A percentile compares a stretch with the other conserved stretches of the same genome.
Conservation (phyloP, 2,113 vertebrate species). For the Lophotis ruficrista region DNA sequence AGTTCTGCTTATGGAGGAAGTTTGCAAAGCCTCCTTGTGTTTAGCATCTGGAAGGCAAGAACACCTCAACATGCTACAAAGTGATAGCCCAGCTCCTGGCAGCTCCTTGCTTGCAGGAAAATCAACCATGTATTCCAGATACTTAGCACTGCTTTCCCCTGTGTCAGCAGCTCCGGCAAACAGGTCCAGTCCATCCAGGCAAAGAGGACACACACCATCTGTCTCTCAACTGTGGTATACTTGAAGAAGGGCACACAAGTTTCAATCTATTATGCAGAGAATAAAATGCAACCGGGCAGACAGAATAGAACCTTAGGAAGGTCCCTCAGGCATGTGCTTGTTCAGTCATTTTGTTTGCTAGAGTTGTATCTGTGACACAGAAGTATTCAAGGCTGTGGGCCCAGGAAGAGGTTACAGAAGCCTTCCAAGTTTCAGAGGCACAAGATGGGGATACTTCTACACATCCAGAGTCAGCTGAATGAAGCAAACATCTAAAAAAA, state of each 20-base stretch:
- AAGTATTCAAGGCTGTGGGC: neutral
- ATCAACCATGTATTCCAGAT: neutral
- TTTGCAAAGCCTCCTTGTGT: neutral
- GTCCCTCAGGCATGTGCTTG: neutral
- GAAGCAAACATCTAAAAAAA: neutral
- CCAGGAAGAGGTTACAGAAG: neutral
- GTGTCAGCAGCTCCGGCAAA: neutral
- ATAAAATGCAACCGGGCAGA: neutral
- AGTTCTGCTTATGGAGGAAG: neutral
- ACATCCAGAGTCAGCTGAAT: neutral
- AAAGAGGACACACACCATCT: neutral
- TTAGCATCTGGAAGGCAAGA: neutral
- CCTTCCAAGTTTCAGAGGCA: neutral
- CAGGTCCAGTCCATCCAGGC: neutral
- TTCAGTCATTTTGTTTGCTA: neutral
- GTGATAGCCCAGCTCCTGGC: neutral
- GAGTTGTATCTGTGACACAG: neutral
- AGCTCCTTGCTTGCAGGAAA: neutral
- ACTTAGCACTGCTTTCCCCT: neutral
- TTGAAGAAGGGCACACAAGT: neutral
- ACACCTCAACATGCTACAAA: neutral
- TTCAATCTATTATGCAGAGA: neutral
- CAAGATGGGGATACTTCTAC: neutral
- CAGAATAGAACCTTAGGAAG: neutral
- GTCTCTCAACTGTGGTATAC: neutral